Evolutionary conservation across 2,888 invertebrate genomes (phyloP).

Genomic region (Drosophila recens): DNA sequence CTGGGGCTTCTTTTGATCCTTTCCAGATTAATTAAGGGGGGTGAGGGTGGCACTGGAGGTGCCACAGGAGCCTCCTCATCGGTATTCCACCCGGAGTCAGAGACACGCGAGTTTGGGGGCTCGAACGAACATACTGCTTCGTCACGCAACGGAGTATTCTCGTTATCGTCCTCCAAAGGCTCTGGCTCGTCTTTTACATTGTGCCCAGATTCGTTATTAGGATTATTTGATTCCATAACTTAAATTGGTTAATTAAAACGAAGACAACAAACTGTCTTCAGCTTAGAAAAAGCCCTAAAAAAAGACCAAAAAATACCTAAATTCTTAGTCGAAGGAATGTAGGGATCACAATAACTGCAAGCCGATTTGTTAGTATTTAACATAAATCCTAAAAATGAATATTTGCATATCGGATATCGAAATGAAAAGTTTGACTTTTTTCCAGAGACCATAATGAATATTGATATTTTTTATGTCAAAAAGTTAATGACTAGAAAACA

Average conservation of each 20-base stretch:
- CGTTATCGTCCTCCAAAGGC: neutral
- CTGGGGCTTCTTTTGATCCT: neutral
- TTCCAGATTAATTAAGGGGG: neutral
- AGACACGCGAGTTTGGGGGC: too few species aligned
- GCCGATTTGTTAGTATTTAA: neutral
- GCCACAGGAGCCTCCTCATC: neutral
- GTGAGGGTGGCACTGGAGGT: neutral
- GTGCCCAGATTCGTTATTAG: neutral
- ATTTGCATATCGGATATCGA: too few species aligned
- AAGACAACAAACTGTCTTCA: neutral
- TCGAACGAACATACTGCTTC: neutral
- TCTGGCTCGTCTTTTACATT: slow-evolving; percentile 9
- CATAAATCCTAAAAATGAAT: neutral
- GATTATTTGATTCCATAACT: slow-evolving; percentile 4
- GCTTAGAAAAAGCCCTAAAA: neutral
- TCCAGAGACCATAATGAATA: too few species aligned
- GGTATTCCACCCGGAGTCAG: neutral
- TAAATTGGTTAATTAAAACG: neutral
- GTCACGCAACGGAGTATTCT: slow-evolving; percentile 27
- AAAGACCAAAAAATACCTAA: slow-evolving; percentile 4
- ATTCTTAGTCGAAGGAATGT: neutral
- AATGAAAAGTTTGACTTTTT: too few species aligned
- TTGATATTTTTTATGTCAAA: too few species aligned
- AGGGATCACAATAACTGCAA: neutral
- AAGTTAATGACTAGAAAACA: too few species aligned